Conservation (phyloP, 2,888 invertebrate species). For the Pimpla rufipes region DNA sequence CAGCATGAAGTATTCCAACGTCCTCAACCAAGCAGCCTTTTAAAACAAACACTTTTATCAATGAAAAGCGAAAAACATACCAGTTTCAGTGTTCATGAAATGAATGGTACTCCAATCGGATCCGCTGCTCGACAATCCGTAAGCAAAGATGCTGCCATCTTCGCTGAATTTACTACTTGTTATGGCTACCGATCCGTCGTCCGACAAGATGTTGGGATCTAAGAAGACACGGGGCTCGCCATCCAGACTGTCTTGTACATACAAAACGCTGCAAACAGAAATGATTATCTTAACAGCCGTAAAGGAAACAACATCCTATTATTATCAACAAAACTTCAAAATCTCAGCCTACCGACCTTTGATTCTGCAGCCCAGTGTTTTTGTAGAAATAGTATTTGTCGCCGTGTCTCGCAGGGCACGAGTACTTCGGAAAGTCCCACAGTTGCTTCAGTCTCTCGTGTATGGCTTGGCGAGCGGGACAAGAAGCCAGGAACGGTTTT, state of each 20-base stretch:
- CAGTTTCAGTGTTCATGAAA: conserved; percentile 91
- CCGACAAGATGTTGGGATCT: conserved; percentile 97
- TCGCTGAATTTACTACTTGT: conserved; percentile 93
- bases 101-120: conserved; percentile 98
- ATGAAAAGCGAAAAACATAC: conserved; percentile 82
- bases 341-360: conserved; percentile 88
- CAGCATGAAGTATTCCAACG: too few species aligned
- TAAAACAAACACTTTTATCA: not conserved
- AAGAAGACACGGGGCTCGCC: conserved; percentile 94
- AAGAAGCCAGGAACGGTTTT: conserved; percentile 93
- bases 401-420: conserved; percentile 94
- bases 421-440: conserved; percentile 99
- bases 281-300: conserved; percentile 32
- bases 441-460: conserved; percentile 93
- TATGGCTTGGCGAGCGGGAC: conserved; percentile 90
- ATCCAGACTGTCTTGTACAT: conserved; percentile 93
- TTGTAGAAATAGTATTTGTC: conserved; percentile 95
- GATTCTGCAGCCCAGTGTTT: conserved; percentile 98
- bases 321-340: not conserved
- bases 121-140: conserved; percentile 96
- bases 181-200: conserved; percentile 95
- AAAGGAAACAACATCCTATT: not conserved
- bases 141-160: conserved; percentile 95
- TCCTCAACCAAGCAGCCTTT: too few species aligned
- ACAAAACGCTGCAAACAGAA: conserved; percentile 91